Evolutionary conservation across 2,888 invertebrate genomes (phyloP), one percentile per base, ranked within the genome.

Genomic region (Mythimna lalbum): DNA sequence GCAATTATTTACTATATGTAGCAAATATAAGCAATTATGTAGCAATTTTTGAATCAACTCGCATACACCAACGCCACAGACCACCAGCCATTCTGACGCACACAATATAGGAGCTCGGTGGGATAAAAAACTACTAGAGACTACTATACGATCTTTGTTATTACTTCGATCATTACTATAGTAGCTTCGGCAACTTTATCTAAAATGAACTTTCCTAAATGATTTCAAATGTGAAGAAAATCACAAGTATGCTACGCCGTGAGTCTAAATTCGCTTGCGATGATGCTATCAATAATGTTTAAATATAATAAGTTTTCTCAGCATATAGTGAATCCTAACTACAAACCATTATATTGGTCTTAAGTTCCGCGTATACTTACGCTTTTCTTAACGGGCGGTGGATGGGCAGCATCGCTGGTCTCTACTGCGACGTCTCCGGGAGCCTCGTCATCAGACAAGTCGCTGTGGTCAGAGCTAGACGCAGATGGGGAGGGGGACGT

Each of bases 401-500:
- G 86, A 17, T 89, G 88, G 2, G 86, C 73, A 3, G 83, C 77
- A 52, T 88, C 87, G 12, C 85, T 69, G 56, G 86, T 66, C 60
- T 85, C 87, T n/a, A 82, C 78, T 47, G 83, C 85, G 33, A 78
- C 73, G 27, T 87, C 84, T 0, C 86, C 88, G 0, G 90, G 92
- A 2, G 90, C 87, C 50, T 95, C 96, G 78, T 96, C 96, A 61
- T 96, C 96, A 4, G 95, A 94, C 19, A 93, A 87, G 69, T 96
- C 96, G 82, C 94, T 94, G 86, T 92, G 95, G 7, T 95, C 96
- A 3, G 96, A 95, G 86, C 97, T 97, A 47, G 98, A 98, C 0
- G 97, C 97, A 0, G 98, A 97, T 0, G 98, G 98, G 6, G 97
- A 97, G 0, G 98, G 97, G 0, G 98, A 98, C 47, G 97, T 97